phyloP scores from a whole-genome alignment of 1,140 invertebrate genomes.

The Cephus cinctus region DNA sequence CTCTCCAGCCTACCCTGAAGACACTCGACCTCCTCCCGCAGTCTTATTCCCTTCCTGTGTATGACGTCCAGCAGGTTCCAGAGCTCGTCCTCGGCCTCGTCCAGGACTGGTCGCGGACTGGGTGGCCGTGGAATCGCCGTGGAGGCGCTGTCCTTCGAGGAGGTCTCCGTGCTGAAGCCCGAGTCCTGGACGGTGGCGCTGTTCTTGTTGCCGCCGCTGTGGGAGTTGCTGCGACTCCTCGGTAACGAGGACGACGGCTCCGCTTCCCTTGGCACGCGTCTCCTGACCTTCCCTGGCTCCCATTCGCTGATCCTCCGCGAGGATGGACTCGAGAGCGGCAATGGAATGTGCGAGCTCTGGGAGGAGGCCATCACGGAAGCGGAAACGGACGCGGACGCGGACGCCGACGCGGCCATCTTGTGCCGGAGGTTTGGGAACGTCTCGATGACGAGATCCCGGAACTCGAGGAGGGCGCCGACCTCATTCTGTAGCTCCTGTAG shows the following conservation, averaged over 20 bases:
- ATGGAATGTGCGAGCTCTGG: slow-evolving; percentile 41
- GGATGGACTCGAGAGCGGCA: slow-evolving; percentile 44
- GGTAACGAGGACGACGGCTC: slow-evolving; percentile 58
- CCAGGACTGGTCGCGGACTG: slow-evolving; percentile 48
- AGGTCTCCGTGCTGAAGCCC: slow-evolving; percentile 81
- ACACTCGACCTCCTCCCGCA: slow-evolving; percentile 72
- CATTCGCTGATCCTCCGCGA: slow-evolving; percentile 60
- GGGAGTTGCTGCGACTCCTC: slow-evolving; percentile 65
- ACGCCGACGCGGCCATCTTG: slow-evolving; percentile 65
- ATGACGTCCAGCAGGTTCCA: slow-evolving; percentile 84
- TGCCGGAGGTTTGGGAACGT: slow-evolving; percentile 84
- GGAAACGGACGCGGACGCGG: slow-evolving; percentile 41
- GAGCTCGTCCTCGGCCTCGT: slow-evolving; percentile 75
- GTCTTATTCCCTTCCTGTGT: slow-evolving; percentile 72
- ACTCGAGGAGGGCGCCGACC: slow-evolving; percentile 83
- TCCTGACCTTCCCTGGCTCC: slow-evolving; percentile 76
- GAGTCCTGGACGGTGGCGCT: slow-evolving; percentile 75
- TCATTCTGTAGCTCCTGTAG: slow-evolving; percentile 86
- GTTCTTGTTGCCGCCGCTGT: slow-evolving; percentile 62
- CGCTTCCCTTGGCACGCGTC: slow-evolving; percentile 59
- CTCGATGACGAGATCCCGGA: slow-evolving; percentile 88
- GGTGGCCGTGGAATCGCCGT: slow-evolving; percentile 51
- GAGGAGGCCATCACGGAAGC: slow-evolving; percentile 43
- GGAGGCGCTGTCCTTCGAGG: slow-evolving; percentile 70
- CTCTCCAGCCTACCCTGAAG: slow-evolving; percentile 55